Conservation (phyloP, 2,888 invertebrate species). For the Copidosoma aretas region DNA sequence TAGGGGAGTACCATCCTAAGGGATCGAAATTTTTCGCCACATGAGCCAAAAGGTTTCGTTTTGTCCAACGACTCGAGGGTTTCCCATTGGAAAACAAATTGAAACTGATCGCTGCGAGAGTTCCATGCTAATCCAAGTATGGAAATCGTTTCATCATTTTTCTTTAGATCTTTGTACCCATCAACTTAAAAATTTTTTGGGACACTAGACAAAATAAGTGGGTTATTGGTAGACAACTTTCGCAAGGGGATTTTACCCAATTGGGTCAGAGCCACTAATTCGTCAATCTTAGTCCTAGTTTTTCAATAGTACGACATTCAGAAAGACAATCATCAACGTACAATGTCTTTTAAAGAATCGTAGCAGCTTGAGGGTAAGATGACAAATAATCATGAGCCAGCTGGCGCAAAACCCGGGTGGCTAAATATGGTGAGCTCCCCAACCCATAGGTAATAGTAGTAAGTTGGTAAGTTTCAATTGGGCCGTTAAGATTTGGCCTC, state of each 20-base stretch:
- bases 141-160: neutral
- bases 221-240: neutral
- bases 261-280: too few relatives aligned
- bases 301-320: too few relatives aligned
- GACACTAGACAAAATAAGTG: neutral
- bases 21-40: too few relatives aligned
- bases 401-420: neutral
- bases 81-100: too few relatives aligned
- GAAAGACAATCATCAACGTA: slow-evolving; percentile 3
- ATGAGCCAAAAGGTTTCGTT: too few relatives aligned
- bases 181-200: neutral
- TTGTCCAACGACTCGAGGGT: too few relatives aligned
- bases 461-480: neutral
- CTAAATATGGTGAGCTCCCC: neutral
- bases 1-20: too few relatives aligned
- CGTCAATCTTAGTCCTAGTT: too few relatives aligned
- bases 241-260: neutral
- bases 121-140: neutral
- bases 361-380: neutral
- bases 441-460: neutral
- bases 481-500: too few relatives aligned
- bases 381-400: neutral
- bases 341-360: neutral
- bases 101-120: neutral
- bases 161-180: neutral